Base-by-base conservation (phyloP, 2,797 vertebrate species). In the Myotis planiceps region DNA sequence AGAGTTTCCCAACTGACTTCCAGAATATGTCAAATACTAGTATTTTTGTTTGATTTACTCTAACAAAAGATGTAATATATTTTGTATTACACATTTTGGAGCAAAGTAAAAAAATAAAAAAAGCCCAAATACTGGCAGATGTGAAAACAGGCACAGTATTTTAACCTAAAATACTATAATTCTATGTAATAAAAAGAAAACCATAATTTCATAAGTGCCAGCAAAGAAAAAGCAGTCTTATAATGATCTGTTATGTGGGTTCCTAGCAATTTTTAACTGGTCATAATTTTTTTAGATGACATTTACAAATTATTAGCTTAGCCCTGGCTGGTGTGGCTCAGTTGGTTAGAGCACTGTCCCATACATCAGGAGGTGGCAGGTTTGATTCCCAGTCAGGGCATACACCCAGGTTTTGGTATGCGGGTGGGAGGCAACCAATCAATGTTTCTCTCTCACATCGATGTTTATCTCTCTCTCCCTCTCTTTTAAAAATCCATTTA, bases 191-290 rank as follows among this genome's bases (percentile, higher is more conserved):
- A 39, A 69, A 86, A 81, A 69, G 12, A 53, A 72, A 92, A 47
- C 19, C 5, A 74, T 8, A 45, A 79, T 79, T 90, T 55, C 85
- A 9, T 60, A 79, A 82, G 29, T 82, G 18, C 27, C 19, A 83
- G 25, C 42, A 60, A 94, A 45, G 71, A 69, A 90, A 76, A 69
- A 9, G 13, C n/a, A 49, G 84, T 18, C n/a, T 80, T 80, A 60
- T 60, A 72, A 49, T 69, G 25, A 53, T 32, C 47, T 49, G 10
- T 79, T 21, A 65, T 27, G 0, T 89, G 51, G 15, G 9, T 89
- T 93, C 49, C 49, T 90, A 71, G 39, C 29, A 82, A 82, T 88
- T 84, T 60, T 92, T 84, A 94, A 66, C 37, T 75, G 63, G 39
- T 29, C 34, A 63, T 79, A 58, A 68, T 76, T 86, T 92, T 66